phyloP scores from a whole-genome alignment of 2,113 vertebrate species.

The Cnemophilus loriae region DNA sequence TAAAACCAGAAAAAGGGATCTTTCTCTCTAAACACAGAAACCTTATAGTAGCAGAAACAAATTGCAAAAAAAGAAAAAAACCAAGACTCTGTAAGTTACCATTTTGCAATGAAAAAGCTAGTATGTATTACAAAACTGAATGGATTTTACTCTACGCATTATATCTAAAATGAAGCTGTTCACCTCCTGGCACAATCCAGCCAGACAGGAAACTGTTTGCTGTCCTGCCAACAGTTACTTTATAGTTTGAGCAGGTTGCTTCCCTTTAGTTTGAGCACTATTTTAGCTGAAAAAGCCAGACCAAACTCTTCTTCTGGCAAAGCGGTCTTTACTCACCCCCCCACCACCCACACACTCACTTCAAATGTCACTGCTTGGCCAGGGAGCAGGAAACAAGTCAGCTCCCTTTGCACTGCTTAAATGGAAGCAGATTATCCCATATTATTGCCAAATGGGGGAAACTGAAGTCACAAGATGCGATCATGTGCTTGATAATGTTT shows the following conservation, averaged over 20 bases:
- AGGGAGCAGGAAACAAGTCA: not conserved
- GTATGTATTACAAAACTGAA: not conserved
- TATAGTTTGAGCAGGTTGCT: not conserved
- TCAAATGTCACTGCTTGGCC: not conserved
- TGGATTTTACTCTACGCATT: not conserved
- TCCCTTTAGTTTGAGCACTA: not conserved
- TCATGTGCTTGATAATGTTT: not conserved
- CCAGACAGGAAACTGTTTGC: not conserved
- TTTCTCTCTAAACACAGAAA: not conserved
- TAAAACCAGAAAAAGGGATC: not conserved
- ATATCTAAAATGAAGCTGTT: not conserved
- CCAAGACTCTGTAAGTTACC: not conserved
- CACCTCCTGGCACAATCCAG: not conserved
- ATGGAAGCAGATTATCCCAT: not conserved
- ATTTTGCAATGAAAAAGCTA: not conserved
- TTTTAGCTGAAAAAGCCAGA: slow-evolving; percentile 12
- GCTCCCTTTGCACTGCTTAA: not conserved
- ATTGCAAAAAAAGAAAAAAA: not conserved
- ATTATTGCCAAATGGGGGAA: not conserved
- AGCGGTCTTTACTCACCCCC: not conserved
- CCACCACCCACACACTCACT: not conserved
- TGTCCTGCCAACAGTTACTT: not conserved
- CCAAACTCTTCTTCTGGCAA: not conserved
- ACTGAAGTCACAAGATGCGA: not conserved
- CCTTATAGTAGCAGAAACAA: not conserved